These are phyloP conservation scores for Amphipyra berbera DNA, from an alignment of 2,888 invertebrate species.

Conservation along the genomic window DNA sequence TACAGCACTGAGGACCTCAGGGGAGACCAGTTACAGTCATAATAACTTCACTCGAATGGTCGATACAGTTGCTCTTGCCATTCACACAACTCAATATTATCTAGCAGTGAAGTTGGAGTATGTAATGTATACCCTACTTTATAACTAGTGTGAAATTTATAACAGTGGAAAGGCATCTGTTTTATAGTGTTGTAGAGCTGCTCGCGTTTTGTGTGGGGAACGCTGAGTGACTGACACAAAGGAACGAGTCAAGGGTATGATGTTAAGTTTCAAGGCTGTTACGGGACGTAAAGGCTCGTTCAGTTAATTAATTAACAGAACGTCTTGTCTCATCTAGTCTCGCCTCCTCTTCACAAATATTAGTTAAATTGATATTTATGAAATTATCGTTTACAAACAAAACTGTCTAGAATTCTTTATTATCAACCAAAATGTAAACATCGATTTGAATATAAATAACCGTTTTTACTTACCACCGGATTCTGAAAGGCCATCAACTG, in stretches of 20 bases:
- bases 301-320: conserved; percentile 37
- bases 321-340: conserved; percentile 1
- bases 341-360: no score
- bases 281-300: conserved; percentile 22
- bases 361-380: conserved; percentile 3
- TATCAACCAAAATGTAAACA: no score
- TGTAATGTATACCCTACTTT: conserved; percentile 31
- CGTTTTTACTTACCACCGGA: no score
- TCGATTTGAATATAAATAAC: no score
- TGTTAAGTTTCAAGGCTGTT: conserved; percentile 7
- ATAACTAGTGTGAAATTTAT: conserved; percentile 19
- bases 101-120: conserved; percentile 37
- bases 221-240: conserved; percentile 9
- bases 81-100: conserved; percentile 57
- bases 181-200: conserved; percentile 7
- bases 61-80: conserved; percentile 54
- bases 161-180: conserved; percentile 17
- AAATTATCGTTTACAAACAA: conserved; percentile 15
- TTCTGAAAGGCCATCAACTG: no score
- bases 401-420: neutral
- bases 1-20: conserved; percentile 64
- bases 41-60: conserved; percentile 69
- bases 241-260: conserved; percentile 17
- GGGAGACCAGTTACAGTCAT: conserved; percentile 69
- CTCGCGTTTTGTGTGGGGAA: conserved; percentile 11